phyloP scores from a whole-genome alignment of 2,113 vertebrate genomes.

The Malurus melanocephalus region DNA sequence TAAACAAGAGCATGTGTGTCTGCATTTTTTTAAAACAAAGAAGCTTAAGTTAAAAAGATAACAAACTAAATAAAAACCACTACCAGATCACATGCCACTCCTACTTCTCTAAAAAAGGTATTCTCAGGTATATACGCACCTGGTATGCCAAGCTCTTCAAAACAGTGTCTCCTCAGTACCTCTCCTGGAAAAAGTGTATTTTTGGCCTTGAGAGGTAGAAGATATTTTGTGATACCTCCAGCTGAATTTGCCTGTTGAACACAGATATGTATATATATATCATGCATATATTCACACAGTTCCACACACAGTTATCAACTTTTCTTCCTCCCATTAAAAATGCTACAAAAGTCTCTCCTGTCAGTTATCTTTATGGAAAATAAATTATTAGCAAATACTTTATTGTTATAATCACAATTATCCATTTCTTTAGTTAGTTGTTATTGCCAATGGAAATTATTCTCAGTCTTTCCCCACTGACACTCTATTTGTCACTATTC shows the following conservation, averaged over 20 bases:
- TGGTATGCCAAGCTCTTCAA: background rate
- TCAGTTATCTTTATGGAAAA: background rate
- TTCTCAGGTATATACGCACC: background rate
- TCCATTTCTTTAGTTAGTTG: conserved; percentile 48
- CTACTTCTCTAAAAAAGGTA: background rate
- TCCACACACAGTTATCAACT: background rate
- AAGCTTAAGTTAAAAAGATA: background rate
- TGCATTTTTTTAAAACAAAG: background rate
- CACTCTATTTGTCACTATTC: conserved; percentile 69
- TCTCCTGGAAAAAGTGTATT: background rate
- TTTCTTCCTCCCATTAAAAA: background rate
- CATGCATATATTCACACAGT: background rate
- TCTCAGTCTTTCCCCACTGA: conserved; percentile 64
- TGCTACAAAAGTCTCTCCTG: background rate
- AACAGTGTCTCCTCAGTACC: background rate
- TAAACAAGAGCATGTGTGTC: background rate
- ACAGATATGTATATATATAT: background rate
- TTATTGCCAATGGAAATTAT: conserved; percentile 41
- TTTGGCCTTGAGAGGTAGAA: background rate
- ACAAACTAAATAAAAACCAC: background rate
- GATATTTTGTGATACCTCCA: background rate
- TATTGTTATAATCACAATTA: conserved; percentile 20
- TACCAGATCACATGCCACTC: background rate
- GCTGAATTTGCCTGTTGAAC: background rate
- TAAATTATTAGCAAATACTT: conserved; percentile 15